These are phyloP conservation scores for Hystrix brachyura DNA, from an alignment of 2,113 vertebrate species.

Conservation along the genomic window DNA sequence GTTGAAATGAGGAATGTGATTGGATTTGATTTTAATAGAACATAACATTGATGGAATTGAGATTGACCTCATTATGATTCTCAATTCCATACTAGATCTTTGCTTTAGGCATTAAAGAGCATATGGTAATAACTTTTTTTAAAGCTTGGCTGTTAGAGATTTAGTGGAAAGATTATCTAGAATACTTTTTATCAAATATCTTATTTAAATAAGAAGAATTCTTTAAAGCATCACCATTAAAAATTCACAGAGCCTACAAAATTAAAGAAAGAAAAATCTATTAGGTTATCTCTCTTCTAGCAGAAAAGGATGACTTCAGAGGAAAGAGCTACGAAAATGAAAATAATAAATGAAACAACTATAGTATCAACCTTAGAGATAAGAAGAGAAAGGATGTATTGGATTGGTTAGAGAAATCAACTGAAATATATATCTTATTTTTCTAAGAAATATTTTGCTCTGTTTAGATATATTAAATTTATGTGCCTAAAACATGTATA, in stretches of 20 bases:
- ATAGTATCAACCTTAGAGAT: slow-evolving; percentile 54
- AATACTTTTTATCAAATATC: slow-evolving; percentile 85
- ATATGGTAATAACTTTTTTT: slow-evolving; percentile 82
- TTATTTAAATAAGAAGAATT: slow-evolving; percentile 83
- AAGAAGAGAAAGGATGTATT: neutral
- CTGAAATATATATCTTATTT: slow-evolving; percentile 56
- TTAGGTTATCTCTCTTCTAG: slow-evolving; percentile 77
- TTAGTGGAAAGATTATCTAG: slow-evolving; percentile 82
- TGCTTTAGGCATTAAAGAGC: slow-evolving; percentile 83
- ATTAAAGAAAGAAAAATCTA: slow-evolving; percentile 82
- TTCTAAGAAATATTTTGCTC: neutral
- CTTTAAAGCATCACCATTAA: slow-evolving; percentile 82
- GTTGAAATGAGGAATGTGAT: slow-evolving; percentile 86
- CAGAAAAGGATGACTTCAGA: slow-evolving; percentile 73
- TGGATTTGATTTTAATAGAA: slow-evolving; percentile 85
- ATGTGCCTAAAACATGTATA: slow-evolving; percentile 2
- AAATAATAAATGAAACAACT: slow-evolving; percentile 71
- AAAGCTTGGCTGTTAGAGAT: slow-evolving; percentile 82
- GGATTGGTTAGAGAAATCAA: slow-evolving; percentile 53
- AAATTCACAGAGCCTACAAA: slow-evolving; percentile 79
- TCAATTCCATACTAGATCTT: slow-evolving; percentile 78
- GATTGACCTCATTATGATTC: slow-evolving; percentile 84
- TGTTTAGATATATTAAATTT: slow-evolving; percentile 48
- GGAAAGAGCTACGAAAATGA: slow-evolving; percentile 68
- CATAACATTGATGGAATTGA: slow-evolving; percentile 84